Evolutionary conservation across 1,140 invertebrate genomes (phyloP), one percentile per base, ranked within the genome.

Genomic region (Zaprionus gabonicus): DNA sequence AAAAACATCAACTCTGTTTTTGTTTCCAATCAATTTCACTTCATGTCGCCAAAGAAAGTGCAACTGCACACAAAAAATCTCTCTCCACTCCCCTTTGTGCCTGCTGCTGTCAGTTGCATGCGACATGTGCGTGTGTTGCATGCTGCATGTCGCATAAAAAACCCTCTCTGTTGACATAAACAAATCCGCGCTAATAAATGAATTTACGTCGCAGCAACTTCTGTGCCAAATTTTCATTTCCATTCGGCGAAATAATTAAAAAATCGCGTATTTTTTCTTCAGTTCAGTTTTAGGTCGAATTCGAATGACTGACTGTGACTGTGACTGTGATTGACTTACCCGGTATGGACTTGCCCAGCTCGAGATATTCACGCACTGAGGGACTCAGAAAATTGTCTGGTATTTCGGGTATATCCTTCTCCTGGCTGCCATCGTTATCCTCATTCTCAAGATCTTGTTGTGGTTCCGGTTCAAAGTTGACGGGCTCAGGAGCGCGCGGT

Each of bases 291-390:
- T 71, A 46, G 64, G 28, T 17, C 38, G 38, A n/a, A 2, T 15
- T 9, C 17, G n/a, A 13, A 15, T 25, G 27, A 20, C 20, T 20
- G 4, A 27, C 25, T 27, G 25, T 27, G 67, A 10, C 25, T 44
- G 58, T 66, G 49, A 71, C 65, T 68, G 74, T 67, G 71, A 79
- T 85, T 73, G 76, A 69, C 69, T 76, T 73, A 97, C 96, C 97
- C 84, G 97, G 97, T 94, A 97, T 97, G 65, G 96, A 97, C 94
- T 97, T 97, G 73, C 97, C 97, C 58, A 97, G 94, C 93, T 97
- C 96, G 56, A 97, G 94, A 93, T 97, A 97, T 93, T 97, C 96
- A 57, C 96, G 94, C 20, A 97, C 96, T 4, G 96, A 97, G 44
- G 96, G 96, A 91, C 96, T 97, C 63, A 97, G 93, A 92, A 97